Evolutionary conservation across 2,113 vertebrate species (phyloP).

Genomic region (Salvelinus namaycush): DNA sequence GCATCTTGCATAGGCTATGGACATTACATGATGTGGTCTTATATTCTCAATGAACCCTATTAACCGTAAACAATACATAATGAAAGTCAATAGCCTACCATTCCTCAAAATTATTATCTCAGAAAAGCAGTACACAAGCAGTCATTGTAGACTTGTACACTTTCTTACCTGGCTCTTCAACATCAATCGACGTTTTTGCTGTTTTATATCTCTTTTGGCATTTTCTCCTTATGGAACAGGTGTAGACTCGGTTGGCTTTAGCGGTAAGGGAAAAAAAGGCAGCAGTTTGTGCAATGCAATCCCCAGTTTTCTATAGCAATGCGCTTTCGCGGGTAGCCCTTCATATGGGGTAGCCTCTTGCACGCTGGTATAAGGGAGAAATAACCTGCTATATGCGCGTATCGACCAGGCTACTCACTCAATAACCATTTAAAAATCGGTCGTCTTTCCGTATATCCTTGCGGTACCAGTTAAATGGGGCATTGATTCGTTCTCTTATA

Average conservation of each 20-base stretch:
- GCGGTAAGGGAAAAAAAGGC: not conserved
- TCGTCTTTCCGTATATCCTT: not conserved
- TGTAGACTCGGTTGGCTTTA: not conserved
- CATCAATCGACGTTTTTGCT: not conserved
- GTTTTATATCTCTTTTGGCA: not conserved
- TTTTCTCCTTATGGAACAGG: constrained; percentile 1
- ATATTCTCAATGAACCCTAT: no score
- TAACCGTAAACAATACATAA: no score
- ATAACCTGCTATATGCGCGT: not conserved
- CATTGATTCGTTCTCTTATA: not conserved
- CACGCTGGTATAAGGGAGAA: not conserved
- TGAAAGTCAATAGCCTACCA: no score
- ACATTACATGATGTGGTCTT: no score
- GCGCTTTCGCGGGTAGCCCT: not conserved
- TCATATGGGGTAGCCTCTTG: no score
- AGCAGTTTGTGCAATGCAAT: not conserved
- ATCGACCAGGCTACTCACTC: not conserved
- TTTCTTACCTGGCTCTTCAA: constrained; percentile 19
- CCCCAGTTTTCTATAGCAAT: not conserved
- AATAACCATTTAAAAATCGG: not conserved
- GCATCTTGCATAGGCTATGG: no score
- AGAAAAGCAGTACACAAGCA: no score
- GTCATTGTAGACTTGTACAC: not conserved
- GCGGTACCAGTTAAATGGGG: not conserved
- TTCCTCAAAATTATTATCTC: no score